A percentile compares a stretch with the other conserved stretches of the same genome.
Conservation (phyloP, 1,140 invertebrate species). For the Oppia nitens region DNA sequence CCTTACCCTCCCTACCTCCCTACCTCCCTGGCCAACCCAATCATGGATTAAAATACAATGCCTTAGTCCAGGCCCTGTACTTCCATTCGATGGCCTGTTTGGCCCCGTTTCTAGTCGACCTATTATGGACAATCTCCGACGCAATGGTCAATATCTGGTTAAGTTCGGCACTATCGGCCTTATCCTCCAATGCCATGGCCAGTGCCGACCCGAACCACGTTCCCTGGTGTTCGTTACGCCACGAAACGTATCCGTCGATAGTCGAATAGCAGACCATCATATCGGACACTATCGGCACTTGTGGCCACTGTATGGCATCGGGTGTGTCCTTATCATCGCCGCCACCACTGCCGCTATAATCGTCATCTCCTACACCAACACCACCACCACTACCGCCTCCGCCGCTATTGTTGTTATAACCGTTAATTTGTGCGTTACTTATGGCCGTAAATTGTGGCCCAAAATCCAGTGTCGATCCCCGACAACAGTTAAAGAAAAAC, state of each 20-base stretch:
- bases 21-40: not conserved
- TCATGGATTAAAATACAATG: slow-evolving; percentile 14
- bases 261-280: slow-evolving; percentile 13
- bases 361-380: too few relatives aligned
- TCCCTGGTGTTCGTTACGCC: slow-evolving; percentile 20
- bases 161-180: slow-evolving; percentile 20
- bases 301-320: not conserved
- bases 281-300: slow-evolving; percentile 7
- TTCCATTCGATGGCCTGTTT: slow-evolving; percentile 8
- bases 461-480: slow-evolving; percentile 13
- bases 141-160: slow-evolving; percentile 18
- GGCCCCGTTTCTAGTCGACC: not conserved
- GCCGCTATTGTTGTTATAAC: too few relatives aligned
- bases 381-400: too few relatives aligned
- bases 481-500: slow-evolving; percentile 25
- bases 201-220: slow-evolving; percentile 25
- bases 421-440: too few relatives aligned
- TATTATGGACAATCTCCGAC: not conserved
- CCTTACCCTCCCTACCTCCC: too few relatives aligned
- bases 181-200: slow-evolving; percentile 21
- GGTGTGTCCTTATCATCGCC: not conserved
- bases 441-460: not conserved
- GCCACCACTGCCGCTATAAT: too few relatives aligned
- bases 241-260: slow-evolving; percentile 22
- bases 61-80: slow-evolving; percentile 11